Evolutionary conservation across 2,113 vertebrate genomes (phyloP).

Genomic region (Callithrix jacchus): DNA sequence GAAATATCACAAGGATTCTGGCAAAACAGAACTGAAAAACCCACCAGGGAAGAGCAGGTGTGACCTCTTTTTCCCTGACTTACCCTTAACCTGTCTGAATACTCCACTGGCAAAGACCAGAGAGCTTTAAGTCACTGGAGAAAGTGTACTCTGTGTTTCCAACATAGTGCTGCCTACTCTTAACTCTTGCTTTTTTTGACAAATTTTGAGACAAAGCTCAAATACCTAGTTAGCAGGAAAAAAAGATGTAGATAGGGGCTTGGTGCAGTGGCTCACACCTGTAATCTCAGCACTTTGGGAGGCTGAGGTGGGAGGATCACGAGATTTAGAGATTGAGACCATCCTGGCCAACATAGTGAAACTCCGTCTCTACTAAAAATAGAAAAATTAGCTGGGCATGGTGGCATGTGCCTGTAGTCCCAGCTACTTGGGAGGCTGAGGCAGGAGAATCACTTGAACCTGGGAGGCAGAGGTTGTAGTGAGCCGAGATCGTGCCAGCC

Average conservation of each 20-base stretch:
- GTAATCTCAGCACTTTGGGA: no score
- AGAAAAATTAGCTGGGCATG: no score
- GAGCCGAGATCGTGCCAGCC: no score
- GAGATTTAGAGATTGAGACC: no score
- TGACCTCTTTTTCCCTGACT: background rate
- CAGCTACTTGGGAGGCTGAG: no score
- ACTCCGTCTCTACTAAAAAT: no score
- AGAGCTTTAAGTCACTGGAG: background rate
- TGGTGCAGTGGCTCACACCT: no score
- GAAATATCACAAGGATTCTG: background rate
- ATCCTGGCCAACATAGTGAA: no score
- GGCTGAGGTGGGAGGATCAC: no score
- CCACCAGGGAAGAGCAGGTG: background rate
- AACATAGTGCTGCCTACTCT: background rate
- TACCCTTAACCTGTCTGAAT: background rate
- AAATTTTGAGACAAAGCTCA: constrained; percentile 5
- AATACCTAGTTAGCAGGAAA: background rate
- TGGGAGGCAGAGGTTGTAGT: no score
- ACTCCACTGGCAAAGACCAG: background rate
- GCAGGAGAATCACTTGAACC: no score
- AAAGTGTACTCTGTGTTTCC: background rate
- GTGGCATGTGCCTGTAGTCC: no score
- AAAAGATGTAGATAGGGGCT: background rate
- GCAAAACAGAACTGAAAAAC: background rate
- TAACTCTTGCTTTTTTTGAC: background rate